Evolutionary conservation across 2,113 vertebrate species (phyloP), one percentile per base, ranked within the genome.

Genomic region (Lasiurus cinereus): DNA sequence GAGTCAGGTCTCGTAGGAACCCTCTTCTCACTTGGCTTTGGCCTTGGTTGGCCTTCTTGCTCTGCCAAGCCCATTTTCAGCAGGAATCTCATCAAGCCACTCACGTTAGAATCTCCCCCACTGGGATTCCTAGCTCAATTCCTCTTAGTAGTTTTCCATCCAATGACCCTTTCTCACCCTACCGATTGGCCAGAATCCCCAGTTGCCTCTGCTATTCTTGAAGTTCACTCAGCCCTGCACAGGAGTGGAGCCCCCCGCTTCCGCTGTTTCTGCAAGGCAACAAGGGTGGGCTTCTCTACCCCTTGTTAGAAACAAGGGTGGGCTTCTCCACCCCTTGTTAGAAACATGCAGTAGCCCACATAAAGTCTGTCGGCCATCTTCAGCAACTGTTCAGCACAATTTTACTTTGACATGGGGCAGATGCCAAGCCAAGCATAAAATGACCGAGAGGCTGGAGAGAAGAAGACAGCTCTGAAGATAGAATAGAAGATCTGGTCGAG

Each of bases 191-290:
- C 31, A 2, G 14, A 9, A 22, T 15, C 27, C 62, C 54, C 29
- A 22, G 24, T 6, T 50, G 70, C 39, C 11, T 19, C 76, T 64
- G 43, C 76, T 56, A 4, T 56, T 1, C 18, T 21, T 82, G 69
- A 18, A 4, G 1, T 8, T 24, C 52, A 8, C 29, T 52, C 33
- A 14, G 69, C 46, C 12, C 76, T n/a, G 22, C 3, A 2, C 67
- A 13, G 13, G 29, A 39, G n/a, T n/a, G n/a, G 48, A 83, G 90
- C 95, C 93, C 93, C 93, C 54, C 18, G 85, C 96, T 97, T 97
- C 97, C 88, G n/a, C 89, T 92, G 70, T 88, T 92, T 92, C 93
- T 77, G 82, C 54, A 1, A 9, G 64, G 62, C 7, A 43, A 39
- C 59, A 48, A 72, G 94, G 59, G 74, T 84, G 91, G 93, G 64